Evolutionary conservation across 1,140 invertebrate genomes (phyloP), one percentile per base, ranked within the genome.

Genomic region (Drosophila equinoxialis): DNA sequence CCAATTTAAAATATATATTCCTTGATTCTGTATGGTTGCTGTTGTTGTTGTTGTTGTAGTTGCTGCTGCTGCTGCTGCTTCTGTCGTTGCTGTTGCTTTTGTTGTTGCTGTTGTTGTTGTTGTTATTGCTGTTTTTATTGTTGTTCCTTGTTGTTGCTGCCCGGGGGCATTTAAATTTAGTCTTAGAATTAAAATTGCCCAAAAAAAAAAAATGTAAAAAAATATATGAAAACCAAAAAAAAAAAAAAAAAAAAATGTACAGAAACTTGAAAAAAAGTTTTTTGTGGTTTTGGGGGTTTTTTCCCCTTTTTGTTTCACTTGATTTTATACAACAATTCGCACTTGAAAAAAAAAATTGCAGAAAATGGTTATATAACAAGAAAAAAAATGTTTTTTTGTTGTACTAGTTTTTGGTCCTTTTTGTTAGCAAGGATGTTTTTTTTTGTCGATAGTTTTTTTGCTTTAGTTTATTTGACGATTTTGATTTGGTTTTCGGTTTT

Each of bases 281-380:
- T 35, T 20, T 63, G 10, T 13, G n/a, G n/a, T 48, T 14, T 51
- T 58, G 37, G 1, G 23, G 65, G 11, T 35, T 66, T 68, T 39
- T 23, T 1, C 20, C 57, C 11, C n/a, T 30, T 51, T 41, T 75
- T 54, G 10, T 61, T 54, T 66, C 64, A 13, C 59, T 42, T 65
- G 48, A 67, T 68, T 30, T 45, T 37, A 39, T 74, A 67, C 20
- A 57, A 51, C 62, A 45, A 48, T 64, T 65, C 54, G 59, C 80
- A 87, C 84, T 89, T 81, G 39, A 60, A 89, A 89, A 86, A 86
- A 90, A 90, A 85, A 89, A 51, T 60, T 67, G 35, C 64, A 77
- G 72, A 68, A 74, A 76, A 73, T 63, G 64, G 26, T 20, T 59
- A 77, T 87, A 87, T 79, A 86, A 83, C 65, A 77, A 13, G 6